Conservation (phyloP, 2,888 invertebrate genomes). For the Andrena praecox region DNA sequence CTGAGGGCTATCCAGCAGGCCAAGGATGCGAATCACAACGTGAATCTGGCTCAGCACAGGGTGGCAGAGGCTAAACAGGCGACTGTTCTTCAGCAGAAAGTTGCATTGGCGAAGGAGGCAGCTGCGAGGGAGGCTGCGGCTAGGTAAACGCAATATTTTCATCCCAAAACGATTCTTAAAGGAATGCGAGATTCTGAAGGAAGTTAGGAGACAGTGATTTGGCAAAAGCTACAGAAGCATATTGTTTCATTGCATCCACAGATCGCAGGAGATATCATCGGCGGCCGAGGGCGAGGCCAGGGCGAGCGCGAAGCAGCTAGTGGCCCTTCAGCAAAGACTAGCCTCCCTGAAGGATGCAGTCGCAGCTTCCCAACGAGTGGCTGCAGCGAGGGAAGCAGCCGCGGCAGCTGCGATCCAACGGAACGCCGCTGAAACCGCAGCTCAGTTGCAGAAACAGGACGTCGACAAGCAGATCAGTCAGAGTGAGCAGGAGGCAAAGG, state of each 20-base stretch:
- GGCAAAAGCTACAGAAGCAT: not conserved
- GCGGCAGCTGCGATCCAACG: constrained; percentile 90
- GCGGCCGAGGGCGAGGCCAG: constrained; percentile 80
- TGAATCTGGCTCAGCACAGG: constrained; percentile 90
- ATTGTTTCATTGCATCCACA: constrained; percentile 34
- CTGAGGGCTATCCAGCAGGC: constrained; percentile 91
- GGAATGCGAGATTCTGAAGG: too few species aligned
- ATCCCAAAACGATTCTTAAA: too few species aligned
- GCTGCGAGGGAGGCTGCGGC: constrained; percentile 86
- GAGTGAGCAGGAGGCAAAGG: constrained; percentile 82
- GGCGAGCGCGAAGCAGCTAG: constrained; percentile 87
- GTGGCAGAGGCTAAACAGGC: constrained; percentile 91
- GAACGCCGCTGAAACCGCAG: constrained; percentile 90
- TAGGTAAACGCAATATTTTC: constrained; percentile 69
- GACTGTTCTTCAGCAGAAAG: constrained; percentile 89
- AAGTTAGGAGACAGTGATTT: too few species aligned
- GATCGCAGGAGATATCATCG: constrained; percentile 81
- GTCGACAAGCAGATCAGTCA: constrained; percentile 83
- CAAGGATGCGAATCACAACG: constrained; percentile 90
- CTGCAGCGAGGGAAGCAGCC: constrained; percentile 90
- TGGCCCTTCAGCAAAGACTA: constrained; percentile 88
- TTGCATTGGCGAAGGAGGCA: constrained; percentile 91
- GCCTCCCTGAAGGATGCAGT: constrained; percentile 90
- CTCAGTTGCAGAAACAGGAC: constrained; percentile 88
- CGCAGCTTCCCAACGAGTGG: constrained; percentile 90